Evolutionary conservation across 2,113 vertebrate species (phyloP), one percentile per base, ranked within the genome.

Genomic region (Entomyzon cyanotis): DNA sequence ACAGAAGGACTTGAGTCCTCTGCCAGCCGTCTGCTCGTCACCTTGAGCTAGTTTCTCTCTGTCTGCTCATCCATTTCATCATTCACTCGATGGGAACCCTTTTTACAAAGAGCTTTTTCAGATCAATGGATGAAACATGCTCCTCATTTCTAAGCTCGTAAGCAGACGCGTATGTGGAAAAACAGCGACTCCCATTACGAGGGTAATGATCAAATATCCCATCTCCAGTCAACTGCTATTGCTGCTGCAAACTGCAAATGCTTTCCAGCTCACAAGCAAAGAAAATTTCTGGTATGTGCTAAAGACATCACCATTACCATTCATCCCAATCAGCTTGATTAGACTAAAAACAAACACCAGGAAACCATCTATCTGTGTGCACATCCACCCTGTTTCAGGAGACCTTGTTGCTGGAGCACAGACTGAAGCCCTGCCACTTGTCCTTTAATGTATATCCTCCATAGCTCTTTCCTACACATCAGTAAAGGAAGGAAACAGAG

Each of bases 271-370:
- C 15, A 1, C 24, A 91, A 75, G 80, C 69, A 92, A 92, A 89
- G 69, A 94, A 94, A 73, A 95, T 92, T 82, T 89, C 91, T 95
- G 69, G 56, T 68, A 78, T 89, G 74, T 94, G 91, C 60, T 94
- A 89, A 93, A 93, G 89, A 64, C 87, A 83, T 73, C 89, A 65
- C 94, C 42, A 91, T 96, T 95, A 93, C 87, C 78, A 88, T 94
- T 91, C 89, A 85, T 95, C 46, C 93, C 87, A 96, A 90, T 95
- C 89, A 93, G 81, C 87, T 85, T 94, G 87, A 95, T 95, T 95
- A 93, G 58, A 39, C 63, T 76, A 50, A 75, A 88, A 92, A 89
- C 59, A 88, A 96, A 94, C 92, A 93, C 88, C 86, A 93, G 92
- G 92, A 96, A 95, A 74, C 70, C 46, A 89, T 89, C 73, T 91